Evolutionary conservation across 2,113 vertebrate genomes (phyloP).

Genomic region (Bos taurus): DNA sequence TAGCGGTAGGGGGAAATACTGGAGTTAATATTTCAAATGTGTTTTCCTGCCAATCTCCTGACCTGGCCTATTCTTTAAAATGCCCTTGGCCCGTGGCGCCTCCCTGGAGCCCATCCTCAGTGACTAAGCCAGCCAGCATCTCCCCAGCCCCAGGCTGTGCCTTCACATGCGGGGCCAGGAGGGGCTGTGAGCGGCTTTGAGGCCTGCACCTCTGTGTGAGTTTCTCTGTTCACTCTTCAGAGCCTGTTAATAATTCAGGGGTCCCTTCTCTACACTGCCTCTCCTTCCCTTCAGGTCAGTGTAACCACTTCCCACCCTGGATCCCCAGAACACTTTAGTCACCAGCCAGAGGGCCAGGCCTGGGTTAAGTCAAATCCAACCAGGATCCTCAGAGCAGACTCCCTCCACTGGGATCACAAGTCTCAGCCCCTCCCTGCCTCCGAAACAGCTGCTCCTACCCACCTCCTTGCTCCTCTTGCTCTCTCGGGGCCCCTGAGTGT

Average conservation of each 20-base stretch:
- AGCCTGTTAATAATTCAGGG: not conserved
- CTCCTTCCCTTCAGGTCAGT: not conserved
- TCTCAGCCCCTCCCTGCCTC: not conserved
- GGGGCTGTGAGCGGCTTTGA: not conserved
- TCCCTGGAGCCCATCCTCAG: not conserved
- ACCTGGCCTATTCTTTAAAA: not conserved
- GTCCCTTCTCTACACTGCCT: not conserved
- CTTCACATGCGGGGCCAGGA: not conserved
- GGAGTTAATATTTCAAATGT: not conserved
- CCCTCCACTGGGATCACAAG: not conserved
- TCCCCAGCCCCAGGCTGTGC: accelerated
- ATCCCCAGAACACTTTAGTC: not conserved
- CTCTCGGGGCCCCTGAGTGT: too few species aligned
- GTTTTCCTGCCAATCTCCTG: not conserved
- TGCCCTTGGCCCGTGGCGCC: not conserved
- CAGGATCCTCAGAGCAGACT: not conserved
- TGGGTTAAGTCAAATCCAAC: not conserved
- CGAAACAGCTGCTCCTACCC: accelerated
- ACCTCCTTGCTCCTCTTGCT: not conserved
- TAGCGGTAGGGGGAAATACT: not conserved
- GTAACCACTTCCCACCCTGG: not conserved
- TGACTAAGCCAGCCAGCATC: not conserved
- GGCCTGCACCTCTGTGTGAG: not conserved
- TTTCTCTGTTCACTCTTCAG: not conserved
- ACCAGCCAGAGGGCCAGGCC: not conserved